A percentile compares a stretch with the other conserved stretches of the same genome.
These are phyloP conservation scores for Cossypha niveicapilla DNA, from an alignment of 2,797 vertebrate genomes.

Conservation along the genomic window DNA sequence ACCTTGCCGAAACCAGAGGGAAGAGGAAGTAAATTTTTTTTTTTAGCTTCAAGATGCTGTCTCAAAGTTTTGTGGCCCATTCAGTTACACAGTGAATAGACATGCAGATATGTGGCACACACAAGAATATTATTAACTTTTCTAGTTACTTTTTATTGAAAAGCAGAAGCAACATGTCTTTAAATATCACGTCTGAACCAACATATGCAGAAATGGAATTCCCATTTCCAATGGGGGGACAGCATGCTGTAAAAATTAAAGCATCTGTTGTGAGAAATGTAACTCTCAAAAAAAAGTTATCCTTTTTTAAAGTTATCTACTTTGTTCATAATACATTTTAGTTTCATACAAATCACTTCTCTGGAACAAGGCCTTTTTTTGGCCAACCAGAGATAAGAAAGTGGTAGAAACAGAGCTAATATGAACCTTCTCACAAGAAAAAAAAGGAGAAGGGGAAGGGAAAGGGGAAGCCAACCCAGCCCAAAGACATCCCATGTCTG, in stretches of 20 bases:
- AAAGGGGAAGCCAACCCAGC: neutral
- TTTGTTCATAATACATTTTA: neutral
- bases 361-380: neutral
- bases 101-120: neutral
- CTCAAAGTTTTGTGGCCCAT: neutral
- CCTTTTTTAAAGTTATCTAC: neutral
- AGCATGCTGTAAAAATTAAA: neutral
- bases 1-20: neutral
- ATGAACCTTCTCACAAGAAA: neutral
- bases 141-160: neutral
- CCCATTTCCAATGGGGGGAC: neutral
- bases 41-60: neutral
- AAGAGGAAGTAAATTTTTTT: neutral
- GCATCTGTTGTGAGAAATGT: neutral
- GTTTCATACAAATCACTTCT: neutral
- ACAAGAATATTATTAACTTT: neutral
- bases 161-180: neutral
- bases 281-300: neutral
- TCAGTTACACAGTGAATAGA: neutral
- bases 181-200: neutral
- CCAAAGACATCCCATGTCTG: neutral
- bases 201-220: neutral
- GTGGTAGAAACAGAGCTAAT: neutral
- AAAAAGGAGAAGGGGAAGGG: neutral
- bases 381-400: neutral